These are phyloP conservation scores for Spatula clypeata DNA, from an alignment of 2,797 vertebrate species.

Conservation along the genomic window DNA sequence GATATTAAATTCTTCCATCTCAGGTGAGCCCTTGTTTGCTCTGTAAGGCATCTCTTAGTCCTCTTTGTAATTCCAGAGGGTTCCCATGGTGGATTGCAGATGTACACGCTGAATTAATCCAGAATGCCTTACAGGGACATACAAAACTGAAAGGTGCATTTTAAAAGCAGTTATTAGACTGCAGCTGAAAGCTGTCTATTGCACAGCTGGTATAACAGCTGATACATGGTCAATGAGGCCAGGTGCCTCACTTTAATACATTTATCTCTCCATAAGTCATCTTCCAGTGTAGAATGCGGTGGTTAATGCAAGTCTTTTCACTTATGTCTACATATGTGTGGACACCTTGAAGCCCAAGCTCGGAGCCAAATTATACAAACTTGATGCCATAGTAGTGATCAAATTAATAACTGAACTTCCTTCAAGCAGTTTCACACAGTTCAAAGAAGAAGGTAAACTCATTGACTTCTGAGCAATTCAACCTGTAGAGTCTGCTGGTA, in stretches of 20 bases:
- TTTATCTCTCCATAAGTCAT: neutral
- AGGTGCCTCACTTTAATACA: neutral
- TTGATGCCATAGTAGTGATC: neutral
- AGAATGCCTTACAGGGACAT: neutral
- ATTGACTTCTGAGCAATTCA: neutral
- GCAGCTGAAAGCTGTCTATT: neutral
- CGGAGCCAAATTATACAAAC: neutral
- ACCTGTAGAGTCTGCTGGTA: neutral
- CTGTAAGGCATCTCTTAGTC: neutral
- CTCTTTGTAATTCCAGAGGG: neutral
- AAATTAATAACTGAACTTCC: neutral
- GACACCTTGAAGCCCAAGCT: neutral
- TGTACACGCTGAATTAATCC: neutral
- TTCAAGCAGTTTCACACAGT: neutral
- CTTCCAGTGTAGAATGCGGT: neutral
- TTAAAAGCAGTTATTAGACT: neutral
- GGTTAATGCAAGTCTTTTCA: neutral
- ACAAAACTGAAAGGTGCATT: neutral
- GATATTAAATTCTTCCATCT: neutral
- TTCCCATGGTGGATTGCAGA: neutral
- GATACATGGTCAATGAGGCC: neutral
- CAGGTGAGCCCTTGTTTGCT: neutral
- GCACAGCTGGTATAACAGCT: neutral
- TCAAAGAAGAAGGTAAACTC: neutral
- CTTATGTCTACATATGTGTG: neutral